Evolutionary conservation across 2,113 vertebrate species (phyloP), one percentile per base, ranked within the genome.

Genomic region (Labrus mixtus): DNA sequence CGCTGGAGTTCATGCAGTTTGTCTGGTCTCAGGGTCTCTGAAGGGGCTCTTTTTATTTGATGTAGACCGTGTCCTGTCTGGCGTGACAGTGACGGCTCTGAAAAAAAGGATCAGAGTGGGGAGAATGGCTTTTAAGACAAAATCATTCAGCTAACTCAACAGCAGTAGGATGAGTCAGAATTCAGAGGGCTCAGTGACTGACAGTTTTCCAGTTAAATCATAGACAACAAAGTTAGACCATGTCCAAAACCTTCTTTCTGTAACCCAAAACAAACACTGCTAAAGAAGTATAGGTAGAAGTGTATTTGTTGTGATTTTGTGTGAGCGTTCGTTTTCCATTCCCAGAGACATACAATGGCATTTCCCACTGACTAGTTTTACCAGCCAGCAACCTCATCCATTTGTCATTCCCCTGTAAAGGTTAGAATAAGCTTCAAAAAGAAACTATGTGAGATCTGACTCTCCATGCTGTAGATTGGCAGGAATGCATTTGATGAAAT

Each of bases 21-120:
- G 12, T 54, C 58, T 43, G 62, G 55, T 64, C 61, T 66, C 50
- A 3, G 43, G 6, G 0, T 73, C 79, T 88, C 59, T 41, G 69
- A 73, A 69, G 82, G 69, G 76, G 80, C 77, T 79, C 74, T 77
- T 75, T 74, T 48, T 87, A 69, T 89, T 53, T 68, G 54, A 67
- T 48, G 68, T 70, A 8, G 20, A 45, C 69, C 19, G 6, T 5
- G 56, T 65, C 60, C 67, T 69, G 41, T 81, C 73, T 48, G 73
- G 57, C 59, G 55, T 86, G 87, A 76, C 82, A 72, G 80, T 79
- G 91, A 90, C 60, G 65, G 78, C 89, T 84, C 77, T 61, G 53
- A 56, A 46, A 33, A 59, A 76, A 84, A 78, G 45, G 76, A 75
- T 45, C 7, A 0, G 73, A 86, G 76, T 50, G 53, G 39, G n/a